Percentiles rank a stretch among this genome's conserved stretches.
phyloP scores from a whole-genome alignment of 2,797 vertebrate genomes.

The Silurus lanzhouensis region DNA sequence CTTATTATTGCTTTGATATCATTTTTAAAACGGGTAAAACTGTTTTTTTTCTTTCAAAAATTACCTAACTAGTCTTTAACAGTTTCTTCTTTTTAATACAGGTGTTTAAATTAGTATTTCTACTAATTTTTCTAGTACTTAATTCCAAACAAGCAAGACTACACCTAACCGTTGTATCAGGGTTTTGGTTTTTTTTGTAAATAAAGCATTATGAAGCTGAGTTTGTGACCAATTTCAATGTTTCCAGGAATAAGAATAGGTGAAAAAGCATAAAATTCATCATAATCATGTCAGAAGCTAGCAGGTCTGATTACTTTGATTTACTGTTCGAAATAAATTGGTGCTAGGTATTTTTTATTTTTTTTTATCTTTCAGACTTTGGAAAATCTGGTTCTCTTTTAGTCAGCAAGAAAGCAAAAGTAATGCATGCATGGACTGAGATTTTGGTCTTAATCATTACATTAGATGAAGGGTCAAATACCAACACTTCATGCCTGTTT shows the following conservation, averaged over 20 bases:
- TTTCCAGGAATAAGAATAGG: not conserved
- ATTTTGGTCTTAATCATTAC: not conserved
- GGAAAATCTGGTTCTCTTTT: not conserved
- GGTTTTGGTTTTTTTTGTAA: not conserved
- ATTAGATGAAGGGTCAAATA: conserved; percentile 13
- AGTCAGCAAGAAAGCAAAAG: not conserved
- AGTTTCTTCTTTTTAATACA: not conserved
- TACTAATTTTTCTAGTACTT: too few species aligned
- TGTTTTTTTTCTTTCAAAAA: too few species aligned
- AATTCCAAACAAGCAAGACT: not conserved
- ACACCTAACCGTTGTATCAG: not conserved
- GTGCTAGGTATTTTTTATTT: not conserved
- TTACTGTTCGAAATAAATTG: not conserved
- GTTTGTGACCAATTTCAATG: not conserved
- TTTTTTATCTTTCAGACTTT: not conserved
- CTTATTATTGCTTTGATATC: not conserved
- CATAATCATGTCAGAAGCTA: not conserved
- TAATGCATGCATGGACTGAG: not conserved
- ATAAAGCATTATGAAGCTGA: not conserved
- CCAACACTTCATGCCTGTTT: conserved; percentile 6
- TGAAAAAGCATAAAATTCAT: not conserved
- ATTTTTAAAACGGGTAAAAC: not conserved
- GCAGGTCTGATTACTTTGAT: not conserved
- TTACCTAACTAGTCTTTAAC: too few species aligned
- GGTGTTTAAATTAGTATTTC: not conserved